A percentile compares a stretch with the other conserved stretches of the same genome.
Evolutionary conservation across 1,140 invertebrate genomes (phyloP).

Genomic region (Bathynomus jamesi): DNA sequence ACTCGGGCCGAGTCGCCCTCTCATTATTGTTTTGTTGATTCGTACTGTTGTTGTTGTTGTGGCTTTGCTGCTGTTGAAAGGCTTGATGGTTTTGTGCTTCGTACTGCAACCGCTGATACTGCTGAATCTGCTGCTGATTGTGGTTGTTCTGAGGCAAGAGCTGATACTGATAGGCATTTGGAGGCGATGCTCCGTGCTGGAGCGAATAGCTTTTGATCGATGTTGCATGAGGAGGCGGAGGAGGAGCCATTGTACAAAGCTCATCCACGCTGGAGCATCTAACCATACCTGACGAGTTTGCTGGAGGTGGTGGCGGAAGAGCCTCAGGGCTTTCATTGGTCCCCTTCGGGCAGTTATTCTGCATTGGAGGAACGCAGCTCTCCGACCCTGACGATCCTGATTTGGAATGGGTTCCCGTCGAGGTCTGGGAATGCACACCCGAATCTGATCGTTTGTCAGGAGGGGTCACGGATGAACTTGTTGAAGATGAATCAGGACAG

Average conservation of each 20-base stretch:
- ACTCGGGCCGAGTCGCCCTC: neutral
- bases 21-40: neutral
- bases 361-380: constrained; percentile 23
- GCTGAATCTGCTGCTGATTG: neutral
- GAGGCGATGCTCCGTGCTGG: constrained; percentile 24
- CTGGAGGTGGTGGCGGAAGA: constrained; percentile 8
- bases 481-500: constrained; percentile 30
- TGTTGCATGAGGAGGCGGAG: constrained; percentile 22
- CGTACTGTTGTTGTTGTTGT: neutral
- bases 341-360: neutral
- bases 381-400: constrained; percentile 36
- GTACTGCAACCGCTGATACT: neutral
- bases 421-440: constrained; percentile 34
- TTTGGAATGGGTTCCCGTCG: constrained; percentile 35
- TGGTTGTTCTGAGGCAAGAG: neutral
- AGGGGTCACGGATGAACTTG: constrained; percentile 33
- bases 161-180: constrained; percentile 8
- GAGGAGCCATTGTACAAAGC: constrained; percentile 22
- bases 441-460: constrained; percentile 36
- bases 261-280: constrained; percentile 35
- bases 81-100: constrained; percentile 4
- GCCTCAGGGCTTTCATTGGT: neutral
- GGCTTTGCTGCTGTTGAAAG: neutral
- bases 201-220: constrained; percentile 29
- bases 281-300: constrained; percentile 1